Percentiles rank a stretch among this genome's conserved stretches.
Evolutionary conservation across 2,113 vertebrate genomes (phyloP).

Genomic region (Benitochromis conjunctus): DNA sequence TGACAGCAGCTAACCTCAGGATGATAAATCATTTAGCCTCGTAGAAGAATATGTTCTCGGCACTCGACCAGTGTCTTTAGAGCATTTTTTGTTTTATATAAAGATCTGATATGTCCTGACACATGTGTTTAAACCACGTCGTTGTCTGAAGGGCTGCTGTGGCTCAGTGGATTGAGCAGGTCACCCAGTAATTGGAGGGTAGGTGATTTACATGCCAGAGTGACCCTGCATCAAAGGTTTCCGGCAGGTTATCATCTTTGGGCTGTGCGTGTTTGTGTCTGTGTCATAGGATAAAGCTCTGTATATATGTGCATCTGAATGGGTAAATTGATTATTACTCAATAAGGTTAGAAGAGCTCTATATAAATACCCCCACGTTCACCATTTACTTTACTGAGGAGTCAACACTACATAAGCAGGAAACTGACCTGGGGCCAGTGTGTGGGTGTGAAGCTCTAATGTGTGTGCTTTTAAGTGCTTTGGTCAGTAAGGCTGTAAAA

Average conservation of each 20-base stretch:
- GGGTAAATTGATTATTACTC: background rate
- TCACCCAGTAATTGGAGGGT: background rate
- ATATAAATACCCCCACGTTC: rapidly evolving
- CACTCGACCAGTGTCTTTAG: background rate
- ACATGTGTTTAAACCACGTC: background rate
- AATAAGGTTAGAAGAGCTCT: background rate
- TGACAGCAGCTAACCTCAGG: too few species aligned
- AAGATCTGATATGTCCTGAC: background rate
- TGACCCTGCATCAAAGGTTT: background rate
- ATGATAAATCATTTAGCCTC: too few species aligned
- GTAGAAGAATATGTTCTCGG: background rate
- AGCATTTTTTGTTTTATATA: too few species aligned
- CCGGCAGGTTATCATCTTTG: background rate
- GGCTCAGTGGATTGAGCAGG: background rate
- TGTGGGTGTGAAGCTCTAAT: background rate
- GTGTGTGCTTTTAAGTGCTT: background rate
- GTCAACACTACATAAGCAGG: background rate
- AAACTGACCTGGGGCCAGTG: background rate
- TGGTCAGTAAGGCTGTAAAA: background rate
- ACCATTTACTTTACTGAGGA: background rate
- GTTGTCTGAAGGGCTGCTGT: background rate
- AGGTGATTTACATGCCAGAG: background rate
- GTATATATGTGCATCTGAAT: background rate
- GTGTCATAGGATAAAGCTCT: background rate
- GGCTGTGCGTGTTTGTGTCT: background rate